Evolutionary conservation across 2,888 invertebrate species (phyloP).

Genomic region (Cylloceria caligata): DNA sequence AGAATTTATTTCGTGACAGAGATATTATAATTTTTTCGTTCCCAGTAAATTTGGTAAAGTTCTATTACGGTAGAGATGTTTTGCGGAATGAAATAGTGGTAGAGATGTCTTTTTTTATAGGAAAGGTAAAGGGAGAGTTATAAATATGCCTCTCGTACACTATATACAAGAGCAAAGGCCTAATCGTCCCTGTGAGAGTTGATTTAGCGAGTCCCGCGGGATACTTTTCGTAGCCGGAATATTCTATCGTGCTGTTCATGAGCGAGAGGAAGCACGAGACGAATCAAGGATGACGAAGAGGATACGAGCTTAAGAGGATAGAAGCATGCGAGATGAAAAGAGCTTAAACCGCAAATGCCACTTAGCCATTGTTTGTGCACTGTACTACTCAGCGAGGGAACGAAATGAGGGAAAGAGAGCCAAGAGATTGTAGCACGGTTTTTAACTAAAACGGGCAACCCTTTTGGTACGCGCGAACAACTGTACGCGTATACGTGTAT

Average conservation of each 20-base stretch:
- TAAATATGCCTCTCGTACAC: not conserved
- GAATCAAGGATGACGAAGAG: not conserved
- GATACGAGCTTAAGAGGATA: not conserved
- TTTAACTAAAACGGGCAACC: constrained; percentile 31
- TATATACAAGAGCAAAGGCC: not conserved
- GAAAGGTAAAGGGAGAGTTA: no score
- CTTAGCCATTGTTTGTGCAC: constrained; percentile 34
- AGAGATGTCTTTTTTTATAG: no score
- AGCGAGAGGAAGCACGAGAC: not conserved
- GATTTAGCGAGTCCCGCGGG: not conserved
- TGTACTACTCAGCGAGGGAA: not conserved
- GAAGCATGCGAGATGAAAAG: constrained; percentile 16
- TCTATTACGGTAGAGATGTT: no score
- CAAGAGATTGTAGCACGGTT: not conserved
- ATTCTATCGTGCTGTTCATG: not conserved
- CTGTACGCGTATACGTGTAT: not conserved
- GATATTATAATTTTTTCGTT: no score
- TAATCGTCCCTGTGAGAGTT: constrained; percentile 31
- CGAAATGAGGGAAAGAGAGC: not conserved
- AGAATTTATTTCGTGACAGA: no score
- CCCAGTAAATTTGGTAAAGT: no score
- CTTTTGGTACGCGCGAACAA: constrained; percentile 42
- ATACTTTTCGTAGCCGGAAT: not conserved
- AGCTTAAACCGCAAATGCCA: constrained; percentile 36
- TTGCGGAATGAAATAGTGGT: no score